Percentiles rank a stretch among this genome's conserved stretches.
These are phyloP conservation scores for Drosophila pallidifrons DNA, from an alignment of 1,140 invertebrate species.

Conservation along the genomic window DNA sequence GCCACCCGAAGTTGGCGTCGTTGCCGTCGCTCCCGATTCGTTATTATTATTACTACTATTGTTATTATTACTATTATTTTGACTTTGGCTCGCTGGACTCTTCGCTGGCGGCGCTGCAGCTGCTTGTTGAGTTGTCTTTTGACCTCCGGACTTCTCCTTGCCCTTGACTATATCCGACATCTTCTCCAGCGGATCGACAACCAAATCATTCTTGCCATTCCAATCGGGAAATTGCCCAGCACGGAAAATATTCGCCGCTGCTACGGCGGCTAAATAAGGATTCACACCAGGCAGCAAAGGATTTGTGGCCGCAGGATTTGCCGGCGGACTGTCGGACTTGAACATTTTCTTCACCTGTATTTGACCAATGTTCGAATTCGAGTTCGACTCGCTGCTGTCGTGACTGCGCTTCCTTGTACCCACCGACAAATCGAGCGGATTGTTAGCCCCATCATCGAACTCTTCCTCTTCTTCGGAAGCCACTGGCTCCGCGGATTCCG, in stretches of 20 bases:
- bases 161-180: constrained; percentile 92
- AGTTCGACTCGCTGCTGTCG: constrained; percentile 17
- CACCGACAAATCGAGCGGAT: constrained; percentile 92
- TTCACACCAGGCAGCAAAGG: constrained; percentile 91
- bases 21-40: constrained; percentile 84
- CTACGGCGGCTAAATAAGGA: constrained; percentile 92
- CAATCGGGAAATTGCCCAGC: constrained; percentile 89
- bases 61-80: constrained; percentile 64
- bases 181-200: constrained; percentile 93
- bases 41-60: constrained; percentile 69
- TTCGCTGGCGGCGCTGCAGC: constrained; percentile 50
- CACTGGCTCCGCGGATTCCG: constrained; percentile 73
- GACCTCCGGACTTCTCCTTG: constrained; percentile 85
- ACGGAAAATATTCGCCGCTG: constrained; percentile 90
- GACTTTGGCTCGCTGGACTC: constrained; percentile 48
- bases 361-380: constrained; percentile 54
- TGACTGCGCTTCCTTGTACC: constrained; percentile 89
- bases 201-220: constrained; percentile 92
- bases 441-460: constrained; percentile 75
- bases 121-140: constrained; percentile 47
- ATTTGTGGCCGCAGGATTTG: constrained; percentile 88
- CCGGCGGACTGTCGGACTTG: constrained; percentile 87
- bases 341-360: constrained; percentile 84
- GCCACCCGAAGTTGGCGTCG: constrained; percentile 73
- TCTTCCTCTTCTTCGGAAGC: constrained; percentile 86